Percentiles rank a stretch among this genome's conserved stretches.
These are phyloP conservation scores for Hymenochirus boettgeri DNA, from an alignment of 2,113 vertebrate species.

Conservation along the genomic window DNA sequence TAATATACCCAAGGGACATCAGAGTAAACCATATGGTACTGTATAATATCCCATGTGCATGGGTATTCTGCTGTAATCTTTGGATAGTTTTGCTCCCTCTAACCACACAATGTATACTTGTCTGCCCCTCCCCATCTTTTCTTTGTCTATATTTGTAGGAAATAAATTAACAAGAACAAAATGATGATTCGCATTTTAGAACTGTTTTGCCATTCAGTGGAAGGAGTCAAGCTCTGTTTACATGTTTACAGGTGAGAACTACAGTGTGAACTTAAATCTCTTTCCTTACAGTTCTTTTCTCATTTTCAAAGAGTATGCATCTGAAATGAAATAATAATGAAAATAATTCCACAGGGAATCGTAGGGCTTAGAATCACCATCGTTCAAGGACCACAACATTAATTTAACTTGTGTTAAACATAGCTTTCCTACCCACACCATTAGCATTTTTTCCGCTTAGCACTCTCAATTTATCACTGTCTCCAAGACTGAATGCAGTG, in stretches of 20 bases:
- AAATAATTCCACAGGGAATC: conserved; percentile 5
- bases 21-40: no score
- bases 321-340: conserved; percentile 8
- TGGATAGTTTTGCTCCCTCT: no score
- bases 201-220: not conserved
- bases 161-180: not conserved
- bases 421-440: conserved; percentile 28
- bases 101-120: no score
- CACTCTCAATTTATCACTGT: conserved; percentile 27
- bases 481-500: conserved; percentile 28
- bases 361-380: conserved; percentile 12
- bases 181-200: not conserved
- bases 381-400: conserved; percentile 21
- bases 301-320: conserved; percentile 2
- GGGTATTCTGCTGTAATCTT: no score
- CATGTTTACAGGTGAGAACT: not conserved
- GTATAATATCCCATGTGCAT: no score
- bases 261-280: not conserved
- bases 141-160: no score
- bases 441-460: conserved; percentile 8
- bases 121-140: no score
- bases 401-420: conserved; percentile 29
- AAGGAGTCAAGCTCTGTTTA: not conserved
- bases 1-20: no score
- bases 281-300: not conserved